Conservation (phyloP, 2,113 vertebrate genomes). For the Megatriorchis doriae region DNA sequence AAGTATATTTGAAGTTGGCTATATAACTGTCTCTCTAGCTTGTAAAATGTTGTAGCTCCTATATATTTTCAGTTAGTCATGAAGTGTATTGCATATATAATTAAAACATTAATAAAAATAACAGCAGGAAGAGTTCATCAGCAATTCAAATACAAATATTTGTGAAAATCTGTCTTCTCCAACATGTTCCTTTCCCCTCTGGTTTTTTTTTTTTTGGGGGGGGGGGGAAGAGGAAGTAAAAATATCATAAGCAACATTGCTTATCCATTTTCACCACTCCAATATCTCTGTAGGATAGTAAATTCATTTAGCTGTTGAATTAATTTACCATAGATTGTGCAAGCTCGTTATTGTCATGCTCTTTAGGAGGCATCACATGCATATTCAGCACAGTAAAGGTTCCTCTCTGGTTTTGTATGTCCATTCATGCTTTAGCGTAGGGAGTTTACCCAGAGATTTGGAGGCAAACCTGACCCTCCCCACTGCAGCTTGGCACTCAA, state of each 20-base stretch:
- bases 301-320: constrained; percentile 33
- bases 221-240: neutral
- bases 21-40: neutral
- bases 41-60: constrained; percentile 5
- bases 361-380: neutral
- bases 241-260: neutral
- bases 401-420: neutral
- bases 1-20: neutral
- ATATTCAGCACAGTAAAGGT: neutral
- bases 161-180: constrained; percentile 64
- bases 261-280: constrained; percentile 5
- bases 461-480: neutral
- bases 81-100: constrained; percentile 53
- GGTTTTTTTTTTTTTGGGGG: neutral
- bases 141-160: constrained; percentile 65
- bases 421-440: neutral
- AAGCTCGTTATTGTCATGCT: neutral
- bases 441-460: neutral
- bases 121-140: constrained; percentile 64
- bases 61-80: constrained; percentile 33
- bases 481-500: neutral
- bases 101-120: constrained; percentile 67
- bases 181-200: constrained; percentile 35
- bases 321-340: neutral
- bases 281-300: constrained; percentile 19